Base-by-base conservation (phyloP, 2,113 vertebrate species). In the Dendropsophus ebraccatus region DNA sequence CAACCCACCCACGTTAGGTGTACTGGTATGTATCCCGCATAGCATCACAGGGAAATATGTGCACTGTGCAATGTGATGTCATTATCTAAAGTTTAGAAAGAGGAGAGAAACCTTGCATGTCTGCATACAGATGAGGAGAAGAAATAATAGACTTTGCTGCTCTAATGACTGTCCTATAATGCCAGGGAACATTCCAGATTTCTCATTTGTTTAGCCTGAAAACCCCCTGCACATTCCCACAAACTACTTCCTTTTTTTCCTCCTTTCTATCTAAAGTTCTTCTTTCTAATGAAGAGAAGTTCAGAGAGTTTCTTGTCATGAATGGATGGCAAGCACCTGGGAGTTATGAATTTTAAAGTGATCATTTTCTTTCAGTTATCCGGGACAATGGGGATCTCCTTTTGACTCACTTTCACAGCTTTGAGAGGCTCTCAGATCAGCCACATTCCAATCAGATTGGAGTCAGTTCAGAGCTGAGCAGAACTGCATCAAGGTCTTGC, bases 341-440 rank as follows among this genome's bases (percentile, higher is more conserved):
- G 94, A 95, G 95, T 95, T 96, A 96, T 96, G 95, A 96, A 96
- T 96, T 95, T 96, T 95, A 95, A 96, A 96, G 95, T 95, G 94
- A 95, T 94, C 94, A 94, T 95, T 95, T 95, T 94, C 93, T 95
- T 94, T 96, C 94, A 95, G 93, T 87, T 91, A 70, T 0, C 77
- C 91, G 0, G 88, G 93, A 95, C 94, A 95, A 95, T 95, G 90
- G 93, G 90, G 92, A 94, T 94, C 94, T 96, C 94, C 95, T 95
- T 95, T 96, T 95, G 94, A 96, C 95, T 96, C 96, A 95, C 93
- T 96, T 96, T 95, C 93, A 94, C 91, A 94, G 93, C 93, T 94
- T 93, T 94, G 92, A 94, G 93, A 94, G 94, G 88, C 93, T 94
- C 95, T 93, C 93, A 93, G 92, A 95, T 97, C 93, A 92, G 92